These are phyloP conservation scores for Nibea albiflora DNA, from an alignment of 2,113 vertebrate species.

Conservation along the genomic window DNA sequence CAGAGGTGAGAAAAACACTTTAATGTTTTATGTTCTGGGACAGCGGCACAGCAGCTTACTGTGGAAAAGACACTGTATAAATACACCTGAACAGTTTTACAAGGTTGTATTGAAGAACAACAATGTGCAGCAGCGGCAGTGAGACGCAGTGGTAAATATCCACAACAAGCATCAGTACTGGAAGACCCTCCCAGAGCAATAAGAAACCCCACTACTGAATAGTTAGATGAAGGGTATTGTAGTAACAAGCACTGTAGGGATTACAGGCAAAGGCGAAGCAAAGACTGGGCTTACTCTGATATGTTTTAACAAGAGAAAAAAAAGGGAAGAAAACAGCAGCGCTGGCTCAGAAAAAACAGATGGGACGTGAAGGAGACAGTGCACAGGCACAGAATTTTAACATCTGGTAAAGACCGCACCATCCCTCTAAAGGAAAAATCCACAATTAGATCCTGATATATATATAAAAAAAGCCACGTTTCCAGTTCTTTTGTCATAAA, in stretches of 20 bases:
- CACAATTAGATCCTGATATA: constrained; percentile 3
- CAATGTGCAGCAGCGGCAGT: constrained; percentile 41
- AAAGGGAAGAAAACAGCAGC: constrained; percentile 30
- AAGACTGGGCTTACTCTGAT: constrained; percentile 55
- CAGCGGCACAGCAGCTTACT: constrained; percentile 26
- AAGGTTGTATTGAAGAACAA: constrained; percentile 59
- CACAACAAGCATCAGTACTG: constrained; percentile 47
- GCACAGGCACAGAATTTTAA: constrained; percentile 36
- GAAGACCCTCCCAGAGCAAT: constrained; percentile 60
- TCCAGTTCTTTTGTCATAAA: constrained; percentile 3
- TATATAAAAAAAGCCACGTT: not conserved
- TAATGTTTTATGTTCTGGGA: constrained; percentile 73
- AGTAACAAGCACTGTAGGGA: constrained; percentile 66
- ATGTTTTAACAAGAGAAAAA: constrained; percentile 54
- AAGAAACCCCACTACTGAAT: constrained; percentile 55
- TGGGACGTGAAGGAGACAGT: constrained; percentile 13
- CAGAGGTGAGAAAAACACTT: constrained; percentile 68
- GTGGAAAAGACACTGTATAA: constrained; percentile 59
- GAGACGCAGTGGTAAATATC: constrained; percentile 60
- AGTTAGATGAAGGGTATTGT: constrained; percentile 69
- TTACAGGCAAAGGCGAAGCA: constrained; percentile 57
- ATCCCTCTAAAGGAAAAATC: not conserved
- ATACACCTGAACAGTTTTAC: constrained; percentile 72
- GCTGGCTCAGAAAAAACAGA: constrained; percentile 28
- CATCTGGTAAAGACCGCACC: constrained; percentile 33